Base-by-base conservation (phyloP, 2,797 vertebrate genomes). In the Crocodylus rhombifer region DNA sequence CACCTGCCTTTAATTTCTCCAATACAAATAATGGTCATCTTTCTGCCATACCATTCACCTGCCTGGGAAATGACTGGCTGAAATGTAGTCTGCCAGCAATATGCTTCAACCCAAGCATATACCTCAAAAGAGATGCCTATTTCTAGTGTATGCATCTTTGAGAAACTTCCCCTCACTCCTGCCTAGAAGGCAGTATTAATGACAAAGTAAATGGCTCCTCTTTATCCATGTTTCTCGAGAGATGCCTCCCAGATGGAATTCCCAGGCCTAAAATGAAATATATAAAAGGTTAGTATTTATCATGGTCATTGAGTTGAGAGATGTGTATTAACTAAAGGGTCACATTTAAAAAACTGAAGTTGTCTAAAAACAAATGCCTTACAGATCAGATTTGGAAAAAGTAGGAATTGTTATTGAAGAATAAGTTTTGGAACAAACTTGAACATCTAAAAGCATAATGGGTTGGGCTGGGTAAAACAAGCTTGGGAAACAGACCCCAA, bases 241-340 rank as follows among this genome's bases (percentile, higher is more conserved):
- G 42, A 42, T 42, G 42, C 26, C 7, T 33, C 55, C 79, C 77
- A 67, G 23, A 25, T 62, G 61, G 61, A 62, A 62, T 62, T 25
- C 61, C 61, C 5, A 33, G 13, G 11, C 64, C 61, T 42, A 84
- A 21, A 80, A 62, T 25, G 14, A 42, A 42, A 42, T 42, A 42
- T 42, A 42, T 42, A 42, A 42, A 42, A 42, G 42, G 42, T 42
- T 21, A 61, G 20, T 11, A 20, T 15, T 61, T 61, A 61, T 61
- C 21, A 61, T 20, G 23, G 28, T 51, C 28, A n/a, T 15, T 13
- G 51, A 12, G 6, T 2, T 12, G 14, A 18, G 65, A 42, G 1
- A 2, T 14, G 7, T 51, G 61, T 77, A 58, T 36, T 9, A 20
- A 3, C 0, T 60, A 42, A 51, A 51, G 42, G 1, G 2, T 14